phyloP scores from a whole-genome alignment of 2,888 invertebrate species.

The Adineta ricciae region DNA sequence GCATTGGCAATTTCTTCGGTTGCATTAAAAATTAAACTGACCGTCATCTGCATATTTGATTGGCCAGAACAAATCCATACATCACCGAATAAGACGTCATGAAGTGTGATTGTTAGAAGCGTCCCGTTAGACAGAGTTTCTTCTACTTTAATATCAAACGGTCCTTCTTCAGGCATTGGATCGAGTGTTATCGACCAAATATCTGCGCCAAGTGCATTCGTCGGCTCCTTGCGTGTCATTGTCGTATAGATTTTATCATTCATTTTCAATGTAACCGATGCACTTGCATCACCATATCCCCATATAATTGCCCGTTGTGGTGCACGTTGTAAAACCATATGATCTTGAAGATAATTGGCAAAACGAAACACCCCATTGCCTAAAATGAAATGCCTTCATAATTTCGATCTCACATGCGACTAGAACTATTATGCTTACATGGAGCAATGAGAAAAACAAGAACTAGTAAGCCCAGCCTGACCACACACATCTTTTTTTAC shows the following conservation, averaged over 20 bases:
- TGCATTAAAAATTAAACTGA: neutral
- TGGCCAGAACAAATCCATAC: conserved; percentile 31
- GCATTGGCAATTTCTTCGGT: neutral
- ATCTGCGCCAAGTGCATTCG: neutral
- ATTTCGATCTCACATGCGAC: too few species aligned
- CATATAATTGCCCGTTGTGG: neutral
- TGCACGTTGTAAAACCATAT: conserved; percentile 2
- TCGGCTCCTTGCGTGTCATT: neutral
- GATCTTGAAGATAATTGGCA: neutral
- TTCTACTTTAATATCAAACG: neutral
- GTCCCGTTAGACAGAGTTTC: neutral
- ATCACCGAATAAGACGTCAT: conserved; percentile 27
- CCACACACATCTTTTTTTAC: too few species aligned
- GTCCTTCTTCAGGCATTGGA: neutral
- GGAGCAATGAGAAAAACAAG: too few species aligned
- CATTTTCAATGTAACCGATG: neutral
- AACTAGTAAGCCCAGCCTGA: too few species aligned
- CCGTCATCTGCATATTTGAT: conserved; percentile 30
- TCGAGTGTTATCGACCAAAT: neutral
- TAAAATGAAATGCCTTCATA: neutral
- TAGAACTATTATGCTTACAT: too few species aligned
- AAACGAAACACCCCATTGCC: neutral
- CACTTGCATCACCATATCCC: neutral
- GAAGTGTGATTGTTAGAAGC: neutral
- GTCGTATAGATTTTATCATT: neutral